phyloP scores from a whole-genome alignment of 2,113 vertebrate genomes.

The Panurus biarmicus region DNA sequence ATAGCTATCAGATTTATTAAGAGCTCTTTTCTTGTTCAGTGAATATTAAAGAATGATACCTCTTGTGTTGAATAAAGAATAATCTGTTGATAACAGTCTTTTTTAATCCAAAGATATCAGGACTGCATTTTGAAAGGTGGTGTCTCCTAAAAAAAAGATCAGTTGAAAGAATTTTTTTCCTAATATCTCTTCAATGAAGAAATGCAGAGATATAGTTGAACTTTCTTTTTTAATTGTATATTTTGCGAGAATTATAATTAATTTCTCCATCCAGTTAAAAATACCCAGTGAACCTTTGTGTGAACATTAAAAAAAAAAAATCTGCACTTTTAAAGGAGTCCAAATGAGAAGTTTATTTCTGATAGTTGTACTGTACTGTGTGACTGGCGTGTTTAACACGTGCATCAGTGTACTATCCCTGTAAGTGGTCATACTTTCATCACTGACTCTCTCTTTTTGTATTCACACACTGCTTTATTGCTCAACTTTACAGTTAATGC shows the following conservation, averaged over 20 bases:
- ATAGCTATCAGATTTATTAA: not conserved
- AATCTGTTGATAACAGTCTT: not conserved
- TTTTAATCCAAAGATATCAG: not conserved
- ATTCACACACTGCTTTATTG: not conserved
- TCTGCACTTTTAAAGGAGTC: not conserved
- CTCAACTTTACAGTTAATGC: not conserved
- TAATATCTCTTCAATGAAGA: not conserved
- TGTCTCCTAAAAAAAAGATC: not conserved
- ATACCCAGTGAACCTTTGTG: not conserved
- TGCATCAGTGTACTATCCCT: not conserved
- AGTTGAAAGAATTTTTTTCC: not conserved
- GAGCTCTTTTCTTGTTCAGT: not conserved
- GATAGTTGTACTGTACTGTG: accelerated
- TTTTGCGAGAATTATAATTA: not conserved
- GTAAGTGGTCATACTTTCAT: not conserved
- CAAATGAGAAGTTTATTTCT: not conserved
- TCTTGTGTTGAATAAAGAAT: not conserved
- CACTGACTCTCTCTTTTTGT: not conserved
- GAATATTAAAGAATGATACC: constrained; percentile 17
- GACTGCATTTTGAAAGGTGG: not conserved
- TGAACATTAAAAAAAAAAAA: not conserved
- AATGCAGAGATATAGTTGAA: not conserved
- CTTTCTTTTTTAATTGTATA: not conserved
- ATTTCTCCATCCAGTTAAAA: not conserved
- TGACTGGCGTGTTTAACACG: not conserved